Evolutionary conservation across 1,140 invertebrate species (phyloP), one percentile per base, ranked within the genome.

Genomic region (Artemia franciscana): DNA sequence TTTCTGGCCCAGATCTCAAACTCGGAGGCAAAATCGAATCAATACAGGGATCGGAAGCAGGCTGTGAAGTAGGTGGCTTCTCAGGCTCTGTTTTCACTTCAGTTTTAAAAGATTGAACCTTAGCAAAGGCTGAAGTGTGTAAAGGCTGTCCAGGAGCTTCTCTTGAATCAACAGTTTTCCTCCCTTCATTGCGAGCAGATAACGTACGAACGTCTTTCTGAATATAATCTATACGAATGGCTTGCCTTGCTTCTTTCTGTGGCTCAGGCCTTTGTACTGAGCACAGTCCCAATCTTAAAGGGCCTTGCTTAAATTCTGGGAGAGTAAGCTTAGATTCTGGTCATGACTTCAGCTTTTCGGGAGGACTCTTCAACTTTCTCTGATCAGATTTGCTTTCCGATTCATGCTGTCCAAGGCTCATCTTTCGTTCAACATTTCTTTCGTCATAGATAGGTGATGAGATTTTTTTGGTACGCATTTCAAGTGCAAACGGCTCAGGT

Each of bases 401-500:
- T 30, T 66, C 25, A 15, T 60, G 62, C 63, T 39, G 25, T 60
- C 18, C 57, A 39, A 58, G 59, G 59, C 57, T 67, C 24, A 57
- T 4, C 58, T 67, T 23, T 64, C 69, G 67, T 68, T 67, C 60
- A 63, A 62, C 63, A 24, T 51, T 51, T 51, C 39, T 51, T 18
- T 51, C 39, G 3, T 51, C 39, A 18, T 51, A 51, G 21, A 51
- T 51, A 51, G 39, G 39, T 18, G 39, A 51, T 15, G 39, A 51
- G 12, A 51, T 23, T 26, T 59, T 27, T 26, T 67, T 69, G 15
- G 77, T 75, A 51, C 82, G 77, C 7, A 83, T 78, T 71, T 86
- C 84, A 66, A 87, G 82, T 71, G 88, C 84, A 68, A 88, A 88
- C 0, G 85, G 84, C 72, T 89, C 86, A 0, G 85, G 84, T 73